These are phyloP conservation scores for Microplitis manilae DNA, from an alignment of 2,888 invertebrate species.

Conservation along the genomic window DNA sequence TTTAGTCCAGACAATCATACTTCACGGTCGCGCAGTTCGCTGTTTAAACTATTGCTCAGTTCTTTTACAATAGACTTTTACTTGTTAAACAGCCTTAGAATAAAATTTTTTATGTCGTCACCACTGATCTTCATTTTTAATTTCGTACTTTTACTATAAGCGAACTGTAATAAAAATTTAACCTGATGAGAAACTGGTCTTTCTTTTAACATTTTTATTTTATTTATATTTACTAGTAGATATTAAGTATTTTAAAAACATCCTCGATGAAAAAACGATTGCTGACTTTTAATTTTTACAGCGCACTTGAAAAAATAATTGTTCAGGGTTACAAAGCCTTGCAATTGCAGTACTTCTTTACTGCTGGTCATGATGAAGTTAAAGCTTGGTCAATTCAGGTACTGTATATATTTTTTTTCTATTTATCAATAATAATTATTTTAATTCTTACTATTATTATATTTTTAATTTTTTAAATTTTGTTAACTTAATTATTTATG, in stretches of 20 bases:
- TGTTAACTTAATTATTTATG: no score
- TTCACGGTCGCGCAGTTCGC: constrained; percentile 57
- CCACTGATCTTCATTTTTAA: constrained; percentile 7
- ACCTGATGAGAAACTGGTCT: constrained; percentile 6
- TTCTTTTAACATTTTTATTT: constrained; percentile 6
- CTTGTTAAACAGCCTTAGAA: constrained; percentile 38
- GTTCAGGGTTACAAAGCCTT: constrained; percentile 97
- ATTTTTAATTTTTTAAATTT: no score
- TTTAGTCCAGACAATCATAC: constrained; percentile 67
- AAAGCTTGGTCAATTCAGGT: constrained; percentile 99
- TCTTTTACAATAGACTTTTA: constrained; percentile 46
- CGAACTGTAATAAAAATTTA: background rate
- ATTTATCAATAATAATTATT: background rate
- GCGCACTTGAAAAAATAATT: constrained; percentile 97
- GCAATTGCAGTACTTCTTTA: constrained; percentile 98
- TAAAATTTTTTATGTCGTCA: constrained; percentile 48
- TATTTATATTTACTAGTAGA: background rate
- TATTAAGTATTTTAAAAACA: background rate
- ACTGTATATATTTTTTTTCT: constrained; percentile 47
- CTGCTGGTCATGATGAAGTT: constrained; percentile 97
- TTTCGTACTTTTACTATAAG: background rate
- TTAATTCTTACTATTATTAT: constrained; percentile 2
- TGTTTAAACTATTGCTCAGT: constrained; percentile 54
- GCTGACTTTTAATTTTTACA: constrained; percentile 69
- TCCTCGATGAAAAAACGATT: background rate